Evolutionary conservation across 2,113 vertebrate species (phyloP).

Genomic region (Struthidea cinerea): DNA sequence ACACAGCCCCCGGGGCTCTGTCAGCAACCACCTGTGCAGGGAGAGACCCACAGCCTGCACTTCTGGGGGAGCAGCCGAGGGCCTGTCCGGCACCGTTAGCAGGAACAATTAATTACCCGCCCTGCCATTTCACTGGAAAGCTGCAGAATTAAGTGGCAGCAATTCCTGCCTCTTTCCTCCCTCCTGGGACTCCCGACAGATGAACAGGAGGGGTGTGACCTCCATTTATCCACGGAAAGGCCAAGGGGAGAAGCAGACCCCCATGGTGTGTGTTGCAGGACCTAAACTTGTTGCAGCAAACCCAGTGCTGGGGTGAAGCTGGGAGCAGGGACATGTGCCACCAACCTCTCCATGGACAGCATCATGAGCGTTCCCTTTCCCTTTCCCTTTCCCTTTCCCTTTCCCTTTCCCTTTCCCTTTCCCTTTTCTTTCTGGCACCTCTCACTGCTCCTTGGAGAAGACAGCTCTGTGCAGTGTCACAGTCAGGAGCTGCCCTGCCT

Average conservation of each 20-base stretch:
- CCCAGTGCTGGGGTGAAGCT: background rate
- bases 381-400: background rate
- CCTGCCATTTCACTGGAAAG: background rate
- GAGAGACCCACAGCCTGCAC: background rate
- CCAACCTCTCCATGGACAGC: background rate
- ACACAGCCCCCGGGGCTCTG: background rate
- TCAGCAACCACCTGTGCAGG: background rate
- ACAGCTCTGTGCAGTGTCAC: background rate
- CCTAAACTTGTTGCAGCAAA: background rate
- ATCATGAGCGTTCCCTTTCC: no score
- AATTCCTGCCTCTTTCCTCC: background rate
- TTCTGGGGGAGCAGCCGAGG: background rate
- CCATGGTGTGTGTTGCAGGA: accelerated
- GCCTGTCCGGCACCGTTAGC: background rate
- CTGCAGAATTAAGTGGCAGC: background rate
- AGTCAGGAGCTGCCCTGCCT: background rate
- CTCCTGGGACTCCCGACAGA: accelerated
- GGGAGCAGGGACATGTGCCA: background rate
- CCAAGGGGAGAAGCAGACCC: background rate
- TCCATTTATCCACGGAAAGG: background rate
- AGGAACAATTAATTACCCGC: background rate
- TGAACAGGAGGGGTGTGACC: background rate
- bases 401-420: background rate
- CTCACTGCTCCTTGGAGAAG: background rate
- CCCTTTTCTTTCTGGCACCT: background rate